Base-by-base conservation (phyloP, 2,888 invertebrate genomes). In the Caenorhabditis imperialis region DNA sequence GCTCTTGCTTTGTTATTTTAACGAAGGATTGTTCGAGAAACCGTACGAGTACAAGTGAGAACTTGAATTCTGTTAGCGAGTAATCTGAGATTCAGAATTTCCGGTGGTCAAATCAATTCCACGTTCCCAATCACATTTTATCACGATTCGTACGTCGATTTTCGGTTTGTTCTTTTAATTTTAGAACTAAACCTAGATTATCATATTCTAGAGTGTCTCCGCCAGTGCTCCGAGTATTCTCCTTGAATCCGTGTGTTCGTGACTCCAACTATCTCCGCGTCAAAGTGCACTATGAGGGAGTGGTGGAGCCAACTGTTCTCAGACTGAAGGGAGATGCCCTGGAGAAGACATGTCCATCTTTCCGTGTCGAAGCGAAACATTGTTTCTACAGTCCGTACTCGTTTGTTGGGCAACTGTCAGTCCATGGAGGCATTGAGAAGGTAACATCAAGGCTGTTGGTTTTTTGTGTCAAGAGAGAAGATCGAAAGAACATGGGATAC, bases 61-160 rank as follows among this genome's bases (percentile, higher is more conserved):
- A 3, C 27, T n/a, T 4, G 16, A 10, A 16, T 58, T 38, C 8
- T 47, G 18, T 8, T 18, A 0, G 5, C 14, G 0, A n/a, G n/a
- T n/a, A n/a, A n/a, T n/a, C n/a, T n/a, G n/a, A n/a, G n/a, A n/a
- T n/a, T n/a, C n/a, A n/a, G n/a, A n/a, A n/a, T n/a, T n/a, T n/a
- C n/a, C n/a, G n/a, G 25, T 30, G 22, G n/a, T n/a, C 62, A 54
- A 20, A 6, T 63, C 14, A 54, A 63, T 10, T 37, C 37, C 0
- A 18, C 45, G 14, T 69, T 69, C 7, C 67, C 67, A 3, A 69
- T 69, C 33, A 69, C 35, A 14, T 69, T 69, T 27, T 69, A 69
- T 33, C 51, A 58, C 47, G 58, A 58, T 23, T 51, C 51, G 12
- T 58, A 69, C 30, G 23, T 69, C 3, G 67, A 69, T 25, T 40